Base-by-base conservation (phyloP, 2,888 invertebrate genomes). In the Adelphocoris suturalis region DNA sequence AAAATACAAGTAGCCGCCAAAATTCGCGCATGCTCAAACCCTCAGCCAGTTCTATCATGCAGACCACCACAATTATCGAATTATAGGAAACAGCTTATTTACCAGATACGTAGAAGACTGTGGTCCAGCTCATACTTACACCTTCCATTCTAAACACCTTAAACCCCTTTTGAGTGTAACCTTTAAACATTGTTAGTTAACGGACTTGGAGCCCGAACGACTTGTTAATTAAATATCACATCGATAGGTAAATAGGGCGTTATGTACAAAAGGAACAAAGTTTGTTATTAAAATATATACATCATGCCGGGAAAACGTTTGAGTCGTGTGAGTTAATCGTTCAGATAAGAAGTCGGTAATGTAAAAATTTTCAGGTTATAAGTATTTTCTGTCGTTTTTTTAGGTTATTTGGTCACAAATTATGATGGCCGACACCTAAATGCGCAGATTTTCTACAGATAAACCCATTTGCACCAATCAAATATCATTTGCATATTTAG, bases 21-120 rank as follows among this genome's bases (percentile, higher is more conserved):
- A 37, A 37, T 37, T 37, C 37, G 37, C 37, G 37, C 68, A 68
- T 68, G 68, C 68, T 57, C 57, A 57, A 57, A 68, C 68, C 61
- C 61, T 61, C 12, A 68, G 5, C 27, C 68, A 48, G 19, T 23
- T 68, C 23, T 68, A 68, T 23, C 68, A 68, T 68, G 68, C 68
- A 23, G 27, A 68, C 23, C 68, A 5, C 27, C 23, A 68, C 68
- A 68, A 68, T 14, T 52, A 57, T n/a, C 16, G 16, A n/a, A 57
- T 57, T 57, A 57, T 57, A 68, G 19, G 16, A 68, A 68, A 68
- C 23, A 68, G 27, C 46, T 76, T 46, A 23, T 86, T 86, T 86
- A 86, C 86, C 86, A 61, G 86, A 86, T 27, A 75, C 76, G 86
- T 19, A 75, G 86, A 86, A 86, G 86, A 68, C 85, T 76, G 86